These are phyloP conservation scores for Salarias fasciatus DNA, from an alignment of 2,797 vertebrate species.

Conservation along the genomic window DNA sequence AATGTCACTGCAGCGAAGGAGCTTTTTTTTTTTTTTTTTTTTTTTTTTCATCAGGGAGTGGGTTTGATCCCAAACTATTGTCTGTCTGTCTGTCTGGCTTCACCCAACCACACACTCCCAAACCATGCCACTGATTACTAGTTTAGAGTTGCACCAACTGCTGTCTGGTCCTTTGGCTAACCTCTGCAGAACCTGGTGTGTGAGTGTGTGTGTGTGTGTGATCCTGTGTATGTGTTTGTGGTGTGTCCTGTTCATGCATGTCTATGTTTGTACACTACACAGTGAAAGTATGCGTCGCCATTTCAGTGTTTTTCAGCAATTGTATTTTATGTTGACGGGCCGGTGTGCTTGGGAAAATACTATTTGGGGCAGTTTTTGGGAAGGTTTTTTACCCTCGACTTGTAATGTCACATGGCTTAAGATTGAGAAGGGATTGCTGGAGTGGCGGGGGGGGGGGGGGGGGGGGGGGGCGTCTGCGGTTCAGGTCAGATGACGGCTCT, in stretches of 20 bases:
- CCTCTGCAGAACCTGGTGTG: slow-evolving; percentile 65
- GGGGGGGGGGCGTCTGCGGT: slow-evolving; percentile 2
- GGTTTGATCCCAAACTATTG: slow-evolving; percentile 70
- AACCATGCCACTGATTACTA: slow-evolving; percentile 73
- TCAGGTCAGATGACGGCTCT: slow-evolving; percentile 23
- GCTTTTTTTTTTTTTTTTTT: slow-evolving; percentile 24
- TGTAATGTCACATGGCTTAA: slow-evolving; percentile 62
- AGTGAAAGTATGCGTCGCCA: slow-evolving; percentile 70
- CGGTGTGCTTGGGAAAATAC: slow-evolving; percentile 26
- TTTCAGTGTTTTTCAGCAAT: slow-evolving; percentile 44
- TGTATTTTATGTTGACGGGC: slow-evolving; percentile 38
- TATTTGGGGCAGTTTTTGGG: slow-evolving; percentile 1
- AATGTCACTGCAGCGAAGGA: slow-evolving; percentile 47
- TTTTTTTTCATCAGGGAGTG: slow-evolving; percentile 46
- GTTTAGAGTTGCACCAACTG: slow-evolving; percentile 72
- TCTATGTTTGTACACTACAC: slow-evolving; percentile 71
- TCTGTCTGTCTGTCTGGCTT: slow-evolving; percentile 72
- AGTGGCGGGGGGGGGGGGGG: not conserved
- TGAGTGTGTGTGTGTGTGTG: slow-evolving; percentile 49
- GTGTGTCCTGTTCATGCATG: slow-evolving; percentile 69
- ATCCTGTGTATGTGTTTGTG: slow-evolving; percentile 58
- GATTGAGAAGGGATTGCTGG: not conserved
- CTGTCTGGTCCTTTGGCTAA: slow-evolving; percentile 78
- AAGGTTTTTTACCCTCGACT: slow-evolving; percentile 35
- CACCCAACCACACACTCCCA: slow-evolving; percentile 68